A percentile compares a stretch with the other conserved stretches of the same genome.
Conservation (phyloP, 2,888 invertebrate species). For the Hydroisotoma schaefferi region DNA sequence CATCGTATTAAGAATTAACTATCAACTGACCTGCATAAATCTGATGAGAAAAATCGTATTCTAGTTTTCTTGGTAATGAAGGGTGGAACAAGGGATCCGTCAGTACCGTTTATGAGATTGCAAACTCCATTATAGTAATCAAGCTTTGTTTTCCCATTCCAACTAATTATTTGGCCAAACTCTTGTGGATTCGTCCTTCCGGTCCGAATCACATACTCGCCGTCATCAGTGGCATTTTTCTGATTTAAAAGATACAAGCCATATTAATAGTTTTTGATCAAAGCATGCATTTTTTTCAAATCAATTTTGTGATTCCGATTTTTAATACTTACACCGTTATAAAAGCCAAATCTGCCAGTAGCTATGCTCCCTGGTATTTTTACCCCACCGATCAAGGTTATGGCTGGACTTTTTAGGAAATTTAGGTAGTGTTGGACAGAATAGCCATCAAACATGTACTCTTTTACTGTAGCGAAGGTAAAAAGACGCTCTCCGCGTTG, state of each 20-base stretch:
- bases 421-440: slow-evolving; percentile 43
- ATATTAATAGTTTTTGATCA: background rate
- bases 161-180: slow-evolving; percentile 46
- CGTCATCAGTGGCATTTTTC: slow-evolving; percentile 48
- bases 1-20: too few relatives aligned
- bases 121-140: slow-evolving; percentile 43
- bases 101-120: slow-evolving; percentile 46
- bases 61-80: slow-evolving; percentile 44
- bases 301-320: background rate
- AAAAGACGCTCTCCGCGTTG: slow-evolving; percentile 46
- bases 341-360: slow-evolving; percentile 47
- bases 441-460: slow-evolving; percentile 47
- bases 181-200: slow-evolving; percentile 43
- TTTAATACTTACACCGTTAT: slow-evolving; percentile 45
- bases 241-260: too few relatives aligned
- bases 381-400: slow-evolving; percentile 40
- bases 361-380: slow-evolving; percentile 41
- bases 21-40: slow-evolving; percentile 45
- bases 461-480: slow-evolving; percentile 43
- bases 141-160: slow-evolving; percentile 48
- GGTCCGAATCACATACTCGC: slow-evolving; percentile 44
- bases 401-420: slow-evolving; percentile 40
- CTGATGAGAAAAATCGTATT: slow-evolving; percentile 45
- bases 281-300: background rate
- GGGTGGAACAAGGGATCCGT: slow-evolving; percentile 43